phyloP scores from a whole-genome alignment of 2,113 vertebrate genomes.

The Turnix velox region DNA sequence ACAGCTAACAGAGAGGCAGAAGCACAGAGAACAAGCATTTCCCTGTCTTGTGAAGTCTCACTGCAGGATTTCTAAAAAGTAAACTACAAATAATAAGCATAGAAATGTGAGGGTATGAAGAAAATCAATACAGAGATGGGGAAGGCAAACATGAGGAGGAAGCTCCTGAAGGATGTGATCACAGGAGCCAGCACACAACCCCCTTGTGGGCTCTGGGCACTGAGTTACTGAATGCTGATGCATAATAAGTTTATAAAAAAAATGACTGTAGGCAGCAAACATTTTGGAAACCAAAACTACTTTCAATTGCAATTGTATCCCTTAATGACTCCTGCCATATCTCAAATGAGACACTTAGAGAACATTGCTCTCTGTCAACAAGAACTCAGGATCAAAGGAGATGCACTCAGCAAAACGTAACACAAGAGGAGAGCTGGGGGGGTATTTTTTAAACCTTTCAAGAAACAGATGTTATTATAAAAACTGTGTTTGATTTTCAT shows the following conservation, averaged over 20 bases:
- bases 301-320: not conserved
- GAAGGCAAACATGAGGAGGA: not conserved
- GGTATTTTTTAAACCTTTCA: not conserved
- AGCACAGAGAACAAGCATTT: not conserved
- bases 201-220: not conserved
- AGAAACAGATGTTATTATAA: not conserved
- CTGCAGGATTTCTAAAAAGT: not conserved
- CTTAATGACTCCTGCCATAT: not conserved
- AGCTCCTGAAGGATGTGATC: not conserved
- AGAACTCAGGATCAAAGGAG: slow-evolving; percentile 11
- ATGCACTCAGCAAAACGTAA: not conserved
- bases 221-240: not conserved
- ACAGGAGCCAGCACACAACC: not conserved
- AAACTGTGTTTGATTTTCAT: not conserved
- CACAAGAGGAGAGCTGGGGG: not conserved
- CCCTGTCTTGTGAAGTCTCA: not conserved
- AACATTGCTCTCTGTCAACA: not conserved
- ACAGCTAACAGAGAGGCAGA: not conserved
- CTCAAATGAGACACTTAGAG: not conserved
- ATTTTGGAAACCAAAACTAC: not conserved
- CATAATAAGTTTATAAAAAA: not conserved
- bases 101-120: not conserved
- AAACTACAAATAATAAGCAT: not conserved
- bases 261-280: not conserved
- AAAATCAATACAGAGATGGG: not conserved